These are phyloP conservation scores for Glyphotaelius pellucidus DNA, from an alignment of 2,888 invertebrate genomes.

Conservation along the genomic window DNA sequence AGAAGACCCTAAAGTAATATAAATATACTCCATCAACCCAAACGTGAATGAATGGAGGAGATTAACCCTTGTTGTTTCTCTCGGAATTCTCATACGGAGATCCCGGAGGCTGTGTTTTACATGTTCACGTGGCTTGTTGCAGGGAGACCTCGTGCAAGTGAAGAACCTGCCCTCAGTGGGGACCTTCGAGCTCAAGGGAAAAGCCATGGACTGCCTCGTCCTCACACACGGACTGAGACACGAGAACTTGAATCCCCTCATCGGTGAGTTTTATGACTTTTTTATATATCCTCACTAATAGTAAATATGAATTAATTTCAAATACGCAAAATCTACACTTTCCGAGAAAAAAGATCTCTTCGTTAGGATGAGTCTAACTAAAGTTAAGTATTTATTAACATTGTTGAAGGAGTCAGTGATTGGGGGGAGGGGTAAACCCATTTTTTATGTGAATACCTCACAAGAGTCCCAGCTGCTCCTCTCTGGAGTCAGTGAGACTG, in stretches of 20 bases:
- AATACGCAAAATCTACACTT: no score
- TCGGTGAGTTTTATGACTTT: conserved; percentile 75
- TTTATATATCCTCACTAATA: no score
- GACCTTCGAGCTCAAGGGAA: conserved; percentile 86
- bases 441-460: no score
- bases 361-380: no score
- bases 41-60: background rate
- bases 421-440: no score
- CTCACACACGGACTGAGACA: conserved; percentile 91
- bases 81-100: background rate
- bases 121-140: conserved; percentile 66
- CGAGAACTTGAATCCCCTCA: conserved; percentile 93
- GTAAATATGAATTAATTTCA: no score
- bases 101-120: background rate
- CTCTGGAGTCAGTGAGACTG: no score
- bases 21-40: background rate
- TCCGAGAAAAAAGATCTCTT: no score
- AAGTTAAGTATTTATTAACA: no score
- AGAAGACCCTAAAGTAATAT: background rate
- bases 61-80: background rate
- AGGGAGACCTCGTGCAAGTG: conserved; percentile 94
- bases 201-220: conserved; percentile 87
- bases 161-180: conserved; percentile 83
- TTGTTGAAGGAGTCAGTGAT: no score
- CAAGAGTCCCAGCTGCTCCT: no score